A percentile compares a stretch with the other conserved stretches of the same genome.
phyloP scores from a whole-genome alignment of 2,113 vertebrate genomes.

The Dicentrarchus labrax region DNA sequence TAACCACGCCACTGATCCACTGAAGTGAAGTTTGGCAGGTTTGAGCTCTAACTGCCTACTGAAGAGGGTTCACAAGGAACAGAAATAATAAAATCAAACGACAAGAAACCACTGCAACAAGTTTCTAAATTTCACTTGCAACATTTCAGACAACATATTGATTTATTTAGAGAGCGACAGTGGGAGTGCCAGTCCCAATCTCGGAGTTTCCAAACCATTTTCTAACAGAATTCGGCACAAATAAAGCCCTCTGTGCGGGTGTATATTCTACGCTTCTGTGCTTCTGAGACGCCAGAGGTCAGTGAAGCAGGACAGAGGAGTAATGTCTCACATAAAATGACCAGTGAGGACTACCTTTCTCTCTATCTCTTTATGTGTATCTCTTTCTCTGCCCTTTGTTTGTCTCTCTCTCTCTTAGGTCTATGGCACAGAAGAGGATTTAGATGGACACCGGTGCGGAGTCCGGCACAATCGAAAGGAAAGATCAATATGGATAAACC shows the following conservation, averaged over 20 bases:
- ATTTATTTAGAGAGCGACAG: constrained; percentile 5
- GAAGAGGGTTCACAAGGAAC: neutral
- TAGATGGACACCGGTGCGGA: constrained; percentile 40
- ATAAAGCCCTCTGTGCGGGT: constrained; percentile 22
- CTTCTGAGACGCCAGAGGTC: constrained; percentile 36
- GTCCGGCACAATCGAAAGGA: constrained; percentile 57
- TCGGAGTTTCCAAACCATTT: constrained; percentile 28
- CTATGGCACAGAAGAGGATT: constrained; percentile 39
- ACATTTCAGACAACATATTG: constrained; percentile 1
- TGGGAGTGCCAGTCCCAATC: neutral
- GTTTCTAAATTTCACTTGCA: neutral
- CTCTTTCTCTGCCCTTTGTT: constrained; percentile 3
- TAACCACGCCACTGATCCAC: neutral
- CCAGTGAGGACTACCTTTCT: constrained; percentile 41
- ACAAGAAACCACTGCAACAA: neutral
- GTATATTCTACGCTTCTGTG: constrained; percentile 15
- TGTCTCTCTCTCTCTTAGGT: constrained; percentile 25
- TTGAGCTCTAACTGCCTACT: neutral
- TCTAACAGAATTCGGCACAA: constrained; percentile 15
- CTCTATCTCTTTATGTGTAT: constrained; percentile 20
- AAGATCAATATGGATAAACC: constrained; percentile 78
- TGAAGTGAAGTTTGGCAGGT: neutral
- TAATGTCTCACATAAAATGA: constrained; percentile 62
- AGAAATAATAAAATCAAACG: neutral
- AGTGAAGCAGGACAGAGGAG: constrained; percentile 49